Evolutionary conservation across 2,888 invertebrate genomes (phyloP).

Genomic region (Orthosia incerta): DNA sequence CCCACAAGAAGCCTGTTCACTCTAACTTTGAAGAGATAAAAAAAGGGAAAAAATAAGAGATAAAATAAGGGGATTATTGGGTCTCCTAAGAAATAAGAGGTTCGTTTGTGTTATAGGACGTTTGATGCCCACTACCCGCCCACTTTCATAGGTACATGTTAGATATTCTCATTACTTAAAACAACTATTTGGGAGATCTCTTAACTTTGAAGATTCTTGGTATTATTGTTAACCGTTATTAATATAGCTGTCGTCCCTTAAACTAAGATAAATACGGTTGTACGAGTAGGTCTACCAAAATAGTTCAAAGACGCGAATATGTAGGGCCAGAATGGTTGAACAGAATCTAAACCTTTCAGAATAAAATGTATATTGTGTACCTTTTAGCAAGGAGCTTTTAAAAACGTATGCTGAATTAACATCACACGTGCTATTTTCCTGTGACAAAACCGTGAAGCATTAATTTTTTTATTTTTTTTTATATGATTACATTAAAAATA

Average conservation of each 20-base stretch:
- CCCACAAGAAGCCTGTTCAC: too few relatives aligned
- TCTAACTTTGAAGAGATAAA: too few relatives aligned
- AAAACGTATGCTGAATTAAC: not conserved
- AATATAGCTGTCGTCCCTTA: constrained; percentile 38
- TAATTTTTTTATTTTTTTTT: too few relatives aligned
- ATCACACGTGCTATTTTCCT: not conserved
- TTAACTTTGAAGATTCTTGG: constrained; percentile 23
- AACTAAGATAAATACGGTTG: constrained; percentile 50
- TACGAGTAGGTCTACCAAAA: constrained; percentile 33
- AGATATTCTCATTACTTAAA: constrained; percentile 15
- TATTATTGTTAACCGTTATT: constrained; percentile 46
- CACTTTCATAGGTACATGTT: not conserved
- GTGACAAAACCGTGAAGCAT: not conserved
- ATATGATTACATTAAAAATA: too few relatives aligned
- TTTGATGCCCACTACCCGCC: too few relatives aligned
- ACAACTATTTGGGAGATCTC: constrained; percentile 27
- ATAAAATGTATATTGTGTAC: constrained; percentile 11
- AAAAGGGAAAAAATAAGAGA: too few relatives aligned
- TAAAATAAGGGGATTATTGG: not conserved
- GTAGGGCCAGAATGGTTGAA: constrained; percentile 35
- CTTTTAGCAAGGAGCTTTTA: not conserved
- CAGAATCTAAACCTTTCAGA: constrained; percentile 1
- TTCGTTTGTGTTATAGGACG: not conserved
- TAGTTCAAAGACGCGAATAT: constrained; percentile 34
- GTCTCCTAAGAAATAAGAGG: not conserved